Evolutionary conservation across 2,113 vertebrate genomes (phyloP).

Genomic region (Cacatua alba): DNA sequence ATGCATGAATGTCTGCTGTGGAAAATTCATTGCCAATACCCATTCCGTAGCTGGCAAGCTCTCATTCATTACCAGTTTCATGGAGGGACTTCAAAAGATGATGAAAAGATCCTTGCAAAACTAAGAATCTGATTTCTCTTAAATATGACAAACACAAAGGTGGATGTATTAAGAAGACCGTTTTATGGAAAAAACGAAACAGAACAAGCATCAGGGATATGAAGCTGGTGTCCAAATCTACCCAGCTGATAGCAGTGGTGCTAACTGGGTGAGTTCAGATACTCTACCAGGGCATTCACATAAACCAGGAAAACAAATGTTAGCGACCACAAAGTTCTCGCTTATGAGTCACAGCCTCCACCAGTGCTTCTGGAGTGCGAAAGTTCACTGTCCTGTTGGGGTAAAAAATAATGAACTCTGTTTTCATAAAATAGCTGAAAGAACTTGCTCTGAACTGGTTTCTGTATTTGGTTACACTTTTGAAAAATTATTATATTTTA

Average conservation of each 20-base stretch:
- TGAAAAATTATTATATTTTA: neutral
- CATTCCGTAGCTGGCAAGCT: neutral
- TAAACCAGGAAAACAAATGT: neutral
- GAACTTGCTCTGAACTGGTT: neutral
- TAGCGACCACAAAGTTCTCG: neutral
- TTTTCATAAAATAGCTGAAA: neutral
- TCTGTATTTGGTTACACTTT: neutral
- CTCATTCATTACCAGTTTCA: slow-evolving; percentile 7
- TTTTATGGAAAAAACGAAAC: slow-evolving; percentile 13
- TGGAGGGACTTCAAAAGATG: slow-evolving; percentile 28
- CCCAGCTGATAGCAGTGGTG: neutral
- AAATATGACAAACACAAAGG: slow-evolving; percentile 33
- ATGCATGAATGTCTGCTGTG: neutral
- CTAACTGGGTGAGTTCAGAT: neutral
- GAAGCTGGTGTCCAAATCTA: neutral
- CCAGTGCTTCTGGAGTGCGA: neutral
- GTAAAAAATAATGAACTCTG: rapidly evolving
- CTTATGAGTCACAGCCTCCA: neutral
- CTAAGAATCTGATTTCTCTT: slow-evolving; percentile 4
- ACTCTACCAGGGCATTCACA: neutral
- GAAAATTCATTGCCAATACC: slow-evolving; percentile 38
- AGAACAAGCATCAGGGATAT: slow-evolving; percentile 12
- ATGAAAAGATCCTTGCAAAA: slow-evolving; percentile 18
- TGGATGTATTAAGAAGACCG: slow-evolving; percentile 1
- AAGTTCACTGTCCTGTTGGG: neutral